phyloP scores from a whole-genome alignment of 2,888 invertebrate genomes.

The Tholera decimalis region DNA sequence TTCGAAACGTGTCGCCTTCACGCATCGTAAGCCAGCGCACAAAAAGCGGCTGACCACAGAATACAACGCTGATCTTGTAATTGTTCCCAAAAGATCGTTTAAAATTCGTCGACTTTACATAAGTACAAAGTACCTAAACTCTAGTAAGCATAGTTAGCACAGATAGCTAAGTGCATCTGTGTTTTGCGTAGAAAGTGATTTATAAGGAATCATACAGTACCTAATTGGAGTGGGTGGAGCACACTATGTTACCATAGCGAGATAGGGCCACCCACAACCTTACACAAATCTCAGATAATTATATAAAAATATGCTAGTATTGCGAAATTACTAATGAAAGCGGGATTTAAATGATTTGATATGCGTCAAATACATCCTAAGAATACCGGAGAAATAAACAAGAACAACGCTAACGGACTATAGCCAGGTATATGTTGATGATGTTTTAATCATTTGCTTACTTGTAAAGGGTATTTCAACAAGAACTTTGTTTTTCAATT shows the following conservation, averaged over 20 bases:
- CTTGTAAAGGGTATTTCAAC: too few relatives aligned
- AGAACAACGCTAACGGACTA: neutral
- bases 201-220: neutral
- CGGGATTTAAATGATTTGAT: neutral
- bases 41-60: constrained; percentile 44
- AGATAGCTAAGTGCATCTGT: too few relatives aligned
- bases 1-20: constrained; percentile 57
- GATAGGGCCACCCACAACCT: neutral
- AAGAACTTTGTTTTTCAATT: too few relatives aligned
- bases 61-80: constrained; percentile 23
- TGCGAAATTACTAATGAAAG: neutral
- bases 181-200: neutral
- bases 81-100: constrained; percentile 21
- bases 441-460: constrained; percentile 1
- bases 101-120: neutral
- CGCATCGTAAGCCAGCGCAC: constrained; percentile 43
- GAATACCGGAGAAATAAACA: neutral
- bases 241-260: too few relatives aligned
- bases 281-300: too few relatives aligned
- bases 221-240: neutral
- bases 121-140: neutral
- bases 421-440: neutral
- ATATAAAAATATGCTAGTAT: neutral
- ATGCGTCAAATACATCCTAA: neutral
- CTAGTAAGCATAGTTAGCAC: neutral